These are phyloP conservation scores for Pseudomugil tenellus DNA, from an alignment of 2,797 vertebrate genomes.

Conservation along the genomic window DNA sequence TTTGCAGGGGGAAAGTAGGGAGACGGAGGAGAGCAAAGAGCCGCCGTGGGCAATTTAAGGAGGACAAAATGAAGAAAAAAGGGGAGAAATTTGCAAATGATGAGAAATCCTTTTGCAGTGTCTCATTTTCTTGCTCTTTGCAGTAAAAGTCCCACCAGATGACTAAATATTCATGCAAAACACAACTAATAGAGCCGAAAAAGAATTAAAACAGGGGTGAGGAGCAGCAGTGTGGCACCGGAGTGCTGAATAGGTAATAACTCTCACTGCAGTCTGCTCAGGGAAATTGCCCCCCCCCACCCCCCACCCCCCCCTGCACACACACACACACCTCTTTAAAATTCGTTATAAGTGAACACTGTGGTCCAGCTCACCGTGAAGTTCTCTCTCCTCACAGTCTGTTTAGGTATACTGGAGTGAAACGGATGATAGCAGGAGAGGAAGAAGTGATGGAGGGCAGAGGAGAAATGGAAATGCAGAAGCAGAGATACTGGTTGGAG, in stretches of 20 bases:
- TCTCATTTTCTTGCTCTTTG: slow-evolving; percentile 23
- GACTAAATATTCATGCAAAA: slow-evolving; percentile 25
- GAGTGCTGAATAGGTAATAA: slow-evolving; percentile 38
- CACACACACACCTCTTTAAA: too few species aligned
- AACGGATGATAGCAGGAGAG: background rate
- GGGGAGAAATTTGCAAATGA: slow-evolving; percentile 36
- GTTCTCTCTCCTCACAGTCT: slow-evolving; percentile 18
- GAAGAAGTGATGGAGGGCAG: background rate
- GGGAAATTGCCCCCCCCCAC: slow-evolving; percentile 49
- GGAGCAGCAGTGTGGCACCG: background rate
- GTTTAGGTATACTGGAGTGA: slow-evolving; percentile 31
- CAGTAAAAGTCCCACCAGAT: slow-evolving; percentile 13
- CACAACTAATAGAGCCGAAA: slow-evolving; percentile 18
- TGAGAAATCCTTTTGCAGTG: background rate
- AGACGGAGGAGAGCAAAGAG: slow-evolving; percentile 7
- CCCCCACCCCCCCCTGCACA: too few species aligned
- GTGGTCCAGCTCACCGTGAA: background rate
- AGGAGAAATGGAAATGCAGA: background rate
- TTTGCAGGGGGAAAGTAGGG: background rate
- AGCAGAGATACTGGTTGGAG: background rate
- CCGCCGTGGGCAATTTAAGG: slow-evolving; percentile 17
- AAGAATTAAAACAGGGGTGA: slow-evolving; percentile 17
- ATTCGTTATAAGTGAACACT: slow-evolving; percentile 50
- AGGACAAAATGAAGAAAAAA: slow-evolving; percentile 23
- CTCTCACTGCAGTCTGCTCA: slow-evolving; percentile 30